Percentiles rank a stretch among this genome's conserved stretches.
phyloP scores from a whole-genome alignment of 2,113 vertebrate species.

The Guaruba guarouba region DNA sequence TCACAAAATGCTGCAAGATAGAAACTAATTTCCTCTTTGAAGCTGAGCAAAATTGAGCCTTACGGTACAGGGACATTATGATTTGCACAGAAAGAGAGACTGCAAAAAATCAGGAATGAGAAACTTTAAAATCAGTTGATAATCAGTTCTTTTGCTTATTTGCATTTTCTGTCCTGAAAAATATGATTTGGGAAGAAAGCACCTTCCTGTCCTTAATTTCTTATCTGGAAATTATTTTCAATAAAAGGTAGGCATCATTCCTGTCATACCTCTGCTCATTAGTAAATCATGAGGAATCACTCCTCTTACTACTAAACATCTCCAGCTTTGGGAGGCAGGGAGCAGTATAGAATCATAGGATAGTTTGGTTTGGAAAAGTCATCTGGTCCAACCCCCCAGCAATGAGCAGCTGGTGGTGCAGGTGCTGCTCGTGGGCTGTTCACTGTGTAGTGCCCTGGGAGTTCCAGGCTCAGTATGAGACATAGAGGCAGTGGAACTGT shows the following conservation, averaged over 20 bases:
- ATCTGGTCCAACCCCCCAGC: not conserved
- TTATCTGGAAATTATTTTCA: not conserved
- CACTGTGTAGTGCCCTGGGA: accelerated
- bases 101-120: not conserved
- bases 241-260: not conserved
- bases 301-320: not conserved
- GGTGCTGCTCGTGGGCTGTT: not conserved
- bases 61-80: not conserved
- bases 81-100: not conserved
- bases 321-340: not conserved
- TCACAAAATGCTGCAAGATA: not conserved
- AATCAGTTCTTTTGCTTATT: not conserved
- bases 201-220: not conserved
- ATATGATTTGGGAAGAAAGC: not conserved
- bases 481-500: not conserved
- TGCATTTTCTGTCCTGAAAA: not conserved
- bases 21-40: not conserved
- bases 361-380: not conserved
- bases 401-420: not conserved
- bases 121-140: not conserved
- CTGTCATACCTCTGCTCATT: not conserved
- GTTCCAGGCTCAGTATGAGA: not conserved
- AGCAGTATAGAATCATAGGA: not conserved
- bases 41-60: not conserved
- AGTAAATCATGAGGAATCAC: not conserved